Evolutionary conservation across 1,140 invertebrate genomes (phyloP).

Genomic region (Microvelia longipes): DNA sequence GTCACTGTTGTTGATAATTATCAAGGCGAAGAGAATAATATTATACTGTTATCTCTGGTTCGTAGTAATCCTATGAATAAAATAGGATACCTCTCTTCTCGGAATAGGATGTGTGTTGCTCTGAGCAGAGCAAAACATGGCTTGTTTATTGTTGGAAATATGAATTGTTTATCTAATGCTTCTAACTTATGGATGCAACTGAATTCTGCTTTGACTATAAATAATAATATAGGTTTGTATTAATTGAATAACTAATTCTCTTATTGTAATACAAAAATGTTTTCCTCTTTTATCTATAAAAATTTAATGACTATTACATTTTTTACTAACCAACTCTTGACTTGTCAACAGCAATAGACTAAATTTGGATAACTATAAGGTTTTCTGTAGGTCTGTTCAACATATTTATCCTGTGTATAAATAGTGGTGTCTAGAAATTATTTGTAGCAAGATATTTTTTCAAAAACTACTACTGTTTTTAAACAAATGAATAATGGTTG

Average conservation of each 20-base stretch:
- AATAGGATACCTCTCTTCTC: conserved; percentile 58
- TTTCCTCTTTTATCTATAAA: too few species aligned
- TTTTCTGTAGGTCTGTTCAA: too few species aligned
- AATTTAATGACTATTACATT: too few species aligned
- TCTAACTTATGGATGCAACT: conserved; percentile 37
- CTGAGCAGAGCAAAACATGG: conserved; percentile 62
- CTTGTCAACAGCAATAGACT: too few species aligned
- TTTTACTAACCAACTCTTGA: too few species aligned
- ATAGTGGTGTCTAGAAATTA: too few species aligned
- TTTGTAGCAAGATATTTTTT: too few species aligned
- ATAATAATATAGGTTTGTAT: conserved; percentile 28
- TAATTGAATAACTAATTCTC: not conserved
- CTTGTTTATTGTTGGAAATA: conserved; percentile 46
- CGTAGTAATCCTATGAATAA: conserved; percentile 48
- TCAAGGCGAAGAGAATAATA: conserved; percentile 74
- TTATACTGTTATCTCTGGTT: conserved; percentile 68
- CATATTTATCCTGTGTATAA: too few species aligned
- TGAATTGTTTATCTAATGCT: conserved; percentile 26
- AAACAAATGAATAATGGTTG: too few species aligned
- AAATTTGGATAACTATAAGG: too few species aligned
- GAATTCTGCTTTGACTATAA: conserved; percentile 29
- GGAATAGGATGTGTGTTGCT: conserved; percentile 70
- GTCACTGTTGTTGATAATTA: conserved; percentile 52
- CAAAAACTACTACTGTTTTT: too few species aligned
- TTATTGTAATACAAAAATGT: not conserved